Percentiles rank a stretch among this genome's conserved stretches.
These are phyloP conservation scores for Podarcis muralis DNA, from an alignment of 2,113 vertebrate genomes.

Conservation along the genomic window DNA sequence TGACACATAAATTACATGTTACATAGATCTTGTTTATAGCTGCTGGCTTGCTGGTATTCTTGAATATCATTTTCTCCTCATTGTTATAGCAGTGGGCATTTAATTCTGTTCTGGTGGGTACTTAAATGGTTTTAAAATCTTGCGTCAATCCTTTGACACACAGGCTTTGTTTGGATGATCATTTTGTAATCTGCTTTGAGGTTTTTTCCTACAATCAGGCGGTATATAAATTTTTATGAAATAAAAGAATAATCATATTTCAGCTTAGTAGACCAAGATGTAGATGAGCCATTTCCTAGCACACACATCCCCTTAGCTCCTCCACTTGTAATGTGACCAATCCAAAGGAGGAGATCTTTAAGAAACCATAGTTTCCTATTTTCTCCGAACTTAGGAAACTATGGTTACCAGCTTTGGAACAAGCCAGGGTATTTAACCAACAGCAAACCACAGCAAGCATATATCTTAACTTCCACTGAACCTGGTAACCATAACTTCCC, in stretches of 20 bases:
- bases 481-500: background rate
- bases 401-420: background rate
- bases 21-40: slow-evolving; percentile 2
- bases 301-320: background rate
- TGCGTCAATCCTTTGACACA: background rate
- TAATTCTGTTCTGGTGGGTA: background rate
- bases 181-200: too few relatives aligned
- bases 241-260: background rate
- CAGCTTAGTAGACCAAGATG: background rate
- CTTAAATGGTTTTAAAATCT: background rate
- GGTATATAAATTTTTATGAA: too few relatives aligned
- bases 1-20: background rate
- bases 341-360: background rate
- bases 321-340: background rate
- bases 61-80: background rate
- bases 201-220: too few relatives aligned
- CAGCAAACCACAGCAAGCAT: background rate
- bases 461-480: background rate
- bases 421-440: background rate
- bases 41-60: background rate
- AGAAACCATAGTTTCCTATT: background rate
- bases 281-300: background rate
- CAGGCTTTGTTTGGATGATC: background rate
- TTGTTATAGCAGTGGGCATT: background rate
- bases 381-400: background rate